Base-by-base conservation (phyloP, 2,113 vertebrate species). In the Diadophis punctatus region DNA sequence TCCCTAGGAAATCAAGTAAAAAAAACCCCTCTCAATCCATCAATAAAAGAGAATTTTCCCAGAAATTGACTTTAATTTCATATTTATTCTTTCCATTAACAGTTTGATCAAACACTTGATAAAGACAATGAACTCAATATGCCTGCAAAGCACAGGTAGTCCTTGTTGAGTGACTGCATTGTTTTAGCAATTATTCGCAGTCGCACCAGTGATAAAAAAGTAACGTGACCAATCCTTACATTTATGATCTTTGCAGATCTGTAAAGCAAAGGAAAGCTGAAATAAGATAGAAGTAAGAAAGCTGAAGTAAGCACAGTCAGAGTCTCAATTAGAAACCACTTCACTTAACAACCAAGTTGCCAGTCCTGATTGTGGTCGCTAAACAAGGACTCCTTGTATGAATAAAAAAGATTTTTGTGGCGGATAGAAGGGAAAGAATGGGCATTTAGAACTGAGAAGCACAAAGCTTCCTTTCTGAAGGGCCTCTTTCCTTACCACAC, bases 1-100 rank as follows among this genome's bases (percentile, higher is more conserved):
- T 3, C 99, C 98, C 99, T 99, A 95, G 34, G 94, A 92, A 94
- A 52, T 91, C 39, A 63, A 96, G 80, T 30, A 96, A 43, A 96
- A 34, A 18, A 94, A n/a, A 25, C 11, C 90, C 14, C 3, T 39
- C 7, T 48, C 23, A 94, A 74, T n/a, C 94, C 87, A 94, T 49
- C 86, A 87, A 60, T 9, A 56, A 43, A 93, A 60, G 0, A 86
- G 34, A 39, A 94, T 93, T 89, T 30, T 30, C 43, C 34, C 43
- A 68, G 74, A 55, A 91, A 12, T 48, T 80, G 30, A 68, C 8
- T 12, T 14, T 43, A 68, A 58, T 34, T 8, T 30, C 39, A 49
- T 68, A 89, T 34, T 39, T 86, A 16, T 63, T 34, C 14, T 7
- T 85, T 89, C 51, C 20, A 1, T 9, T 46, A 30, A 12, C 14